Conservation (phyloP, 1,140 invertebrate species). For the Drosophila lowei region DNA sequence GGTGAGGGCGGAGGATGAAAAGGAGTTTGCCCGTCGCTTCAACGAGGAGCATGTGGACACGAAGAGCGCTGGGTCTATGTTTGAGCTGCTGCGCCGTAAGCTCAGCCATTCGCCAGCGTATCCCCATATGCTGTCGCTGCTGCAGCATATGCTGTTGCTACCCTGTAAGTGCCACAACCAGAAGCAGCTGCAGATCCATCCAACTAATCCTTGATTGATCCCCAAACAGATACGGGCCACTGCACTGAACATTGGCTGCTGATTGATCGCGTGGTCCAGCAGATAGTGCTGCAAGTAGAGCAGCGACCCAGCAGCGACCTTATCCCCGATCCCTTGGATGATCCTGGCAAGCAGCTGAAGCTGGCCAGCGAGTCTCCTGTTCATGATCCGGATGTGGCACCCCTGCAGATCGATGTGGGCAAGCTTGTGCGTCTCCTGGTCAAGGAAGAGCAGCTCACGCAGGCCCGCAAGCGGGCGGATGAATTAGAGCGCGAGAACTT, state of each 20-base stretch:
- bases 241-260: conserved; percentile 96
- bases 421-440: conserved; percentile 95
- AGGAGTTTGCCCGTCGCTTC: conserved; percentile 95
- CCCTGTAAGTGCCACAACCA: conserved; percentile 88
- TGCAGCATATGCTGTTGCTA: conserved; percentile 95
- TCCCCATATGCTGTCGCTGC: conserved; percentile 94
- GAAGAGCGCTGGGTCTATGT: conserved; percentile 96
- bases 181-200: no score
- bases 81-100: conserved; percentile 95
- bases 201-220: not conserved
- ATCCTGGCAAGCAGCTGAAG: conserved; percentile 61
- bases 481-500: conserved; percentile 95
- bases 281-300: conserved; percentile 94
- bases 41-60: conserved; percentile 97
- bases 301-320: conserved; percentile 81
- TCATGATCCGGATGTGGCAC: conserved; percentile 92
- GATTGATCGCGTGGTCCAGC: conserved; percentile 97
- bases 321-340: conserved; percentile 66
- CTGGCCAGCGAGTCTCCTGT: conserved; percentile 59
- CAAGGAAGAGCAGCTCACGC: conserved; percentile 96
- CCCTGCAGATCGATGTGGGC: conserved; percentile 95
- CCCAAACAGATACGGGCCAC: conserved; percentile 88
- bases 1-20: conserved; percentile 98
- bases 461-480: conserved; percentile 93
- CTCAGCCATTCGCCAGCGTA: conserved; percentile 96